Evolutionary conservation across 2,888 invertebrate species (phyloP).

Genomic region (Ennomos fuscantarius): DNA sequence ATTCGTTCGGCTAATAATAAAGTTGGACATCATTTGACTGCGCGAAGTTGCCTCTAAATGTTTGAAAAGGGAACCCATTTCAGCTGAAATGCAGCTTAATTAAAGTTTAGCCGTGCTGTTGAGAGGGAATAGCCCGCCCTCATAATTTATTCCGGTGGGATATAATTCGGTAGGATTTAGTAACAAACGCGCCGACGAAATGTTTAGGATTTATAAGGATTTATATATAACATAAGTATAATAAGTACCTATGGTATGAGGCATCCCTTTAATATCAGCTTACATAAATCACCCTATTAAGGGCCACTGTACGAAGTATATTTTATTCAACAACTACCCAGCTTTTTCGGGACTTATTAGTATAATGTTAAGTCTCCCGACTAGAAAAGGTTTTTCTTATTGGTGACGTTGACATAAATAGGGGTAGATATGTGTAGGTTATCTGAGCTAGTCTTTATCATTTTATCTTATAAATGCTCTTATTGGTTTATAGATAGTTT

Average conservation of each 20-base stretch:
- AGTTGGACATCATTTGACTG: constrained; percentile 56
- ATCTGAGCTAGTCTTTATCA: not conserved
- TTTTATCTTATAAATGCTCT: too few species aligned
- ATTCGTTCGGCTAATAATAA: constrained; percentile 46
- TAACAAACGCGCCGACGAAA: constrained; percentile 67
- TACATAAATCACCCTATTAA: constrained; percentile 20
- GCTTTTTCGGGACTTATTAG: constrained; percentile 17
- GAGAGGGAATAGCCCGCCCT: constrained; percentile 71
- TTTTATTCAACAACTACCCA: constrained; percentile 22
- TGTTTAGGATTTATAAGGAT: constrained; percentile 61
- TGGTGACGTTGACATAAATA: constrained; percentile 13
- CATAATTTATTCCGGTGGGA: constrained; percentile 79
- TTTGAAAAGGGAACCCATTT: constrained; percentile 73
- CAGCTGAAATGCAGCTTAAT: constrained; percentile 77
- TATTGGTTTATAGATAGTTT: too few species aligned
- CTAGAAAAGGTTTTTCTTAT: constrained; percentile 12
- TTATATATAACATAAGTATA: constrained; percentile 40
- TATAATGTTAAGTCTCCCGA: constrained; percentile 11
- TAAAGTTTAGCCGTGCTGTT: constrained; percentile 73
- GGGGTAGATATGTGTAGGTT: not conserved
- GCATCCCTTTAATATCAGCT: constrained; percentile 19
- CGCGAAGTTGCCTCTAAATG: constrained; percentile 62
- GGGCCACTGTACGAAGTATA: constrained; percentile 18
- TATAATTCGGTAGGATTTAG: constrained; percentile 76
- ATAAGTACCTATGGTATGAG: not conserved